Conservation (phyloP, 2,888 invertebrate genomes). For the Yponomeuta plumbellus region DNA sequence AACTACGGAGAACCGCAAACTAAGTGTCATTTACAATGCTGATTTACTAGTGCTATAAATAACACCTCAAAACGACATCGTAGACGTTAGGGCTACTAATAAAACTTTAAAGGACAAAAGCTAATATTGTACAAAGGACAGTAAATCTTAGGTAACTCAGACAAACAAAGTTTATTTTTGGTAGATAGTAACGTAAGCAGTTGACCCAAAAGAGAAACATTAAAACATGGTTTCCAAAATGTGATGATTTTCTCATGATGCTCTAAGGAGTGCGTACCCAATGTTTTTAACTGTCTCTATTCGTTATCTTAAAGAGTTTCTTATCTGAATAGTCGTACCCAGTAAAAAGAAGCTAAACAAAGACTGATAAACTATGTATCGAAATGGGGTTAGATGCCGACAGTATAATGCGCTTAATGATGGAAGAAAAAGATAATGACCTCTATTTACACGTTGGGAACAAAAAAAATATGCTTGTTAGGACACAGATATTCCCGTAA, state of each 20-base stretch:
- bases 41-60: slow-evolving; percentile 41
- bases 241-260: no score
- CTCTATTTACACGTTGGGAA: slow-evolving; percentile 14
- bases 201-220: neutral
- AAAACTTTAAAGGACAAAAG: slow-evolving; percentile 24
- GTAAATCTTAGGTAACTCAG: slow-evolving; percentile 1
- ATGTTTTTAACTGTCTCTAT: slow-evolving; percentile 5
- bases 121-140: slow-evolving; percentile 27
- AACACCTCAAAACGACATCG: slow-evolving; percentile 20
- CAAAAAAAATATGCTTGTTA: slow-evolving; percentile 27
- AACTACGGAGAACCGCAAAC: slow-evolving; percentile 27
- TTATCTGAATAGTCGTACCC: neutral
- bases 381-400: slow-evolving; percentile 14
- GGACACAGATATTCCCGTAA: slow-evolving; percentile 30
- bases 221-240: neutral
- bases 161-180: neutral
- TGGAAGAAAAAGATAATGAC: slow-evolving; percentile 8
- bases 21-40: slow-evolving; percentile 23
- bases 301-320: slow-evolving; percentile 10
- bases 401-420: slow-evolving; percentile 8
- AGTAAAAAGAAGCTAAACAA: slow-evolving; percentile 12
- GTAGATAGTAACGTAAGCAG: neutral
- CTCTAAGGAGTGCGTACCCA: neutral
- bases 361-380: slow-evolving; percentile 11
- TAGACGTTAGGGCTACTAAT: slow-evolving; percentile 19